Evolutionary conservation across 2,113 vertebrate species (phyloP).

Genomic region (Rhombomys opimus): DNA sequence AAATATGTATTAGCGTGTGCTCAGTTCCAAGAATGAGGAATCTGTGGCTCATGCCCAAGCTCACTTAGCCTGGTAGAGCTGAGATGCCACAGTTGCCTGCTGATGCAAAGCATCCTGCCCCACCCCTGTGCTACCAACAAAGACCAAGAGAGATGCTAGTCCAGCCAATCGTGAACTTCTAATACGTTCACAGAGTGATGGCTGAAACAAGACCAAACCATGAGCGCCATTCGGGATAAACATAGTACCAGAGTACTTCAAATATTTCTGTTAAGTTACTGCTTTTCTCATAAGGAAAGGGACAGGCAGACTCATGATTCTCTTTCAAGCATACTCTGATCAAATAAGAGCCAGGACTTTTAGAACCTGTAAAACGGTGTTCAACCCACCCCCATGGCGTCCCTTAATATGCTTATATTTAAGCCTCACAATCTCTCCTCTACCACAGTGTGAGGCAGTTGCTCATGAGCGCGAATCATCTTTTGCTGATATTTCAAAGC

Average conservation of each 20-base stretch:
- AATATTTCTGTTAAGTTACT: background rate
- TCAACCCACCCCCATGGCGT: background rate
- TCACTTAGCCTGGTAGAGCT: background rate
- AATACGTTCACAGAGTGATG: background rate
- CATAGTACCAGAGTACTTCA: background rate
- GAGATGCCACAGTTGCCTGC: background rate
- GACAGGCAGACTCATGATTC: background rate
- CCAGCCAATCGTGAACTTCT: background rate
- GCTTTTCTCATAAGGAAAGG: background rate
- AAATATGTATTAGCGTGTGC: background rate
- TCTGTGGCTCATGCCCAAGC: background rate
- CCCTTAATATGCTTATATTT: background rate
- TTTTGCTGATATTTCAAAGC: background rate
- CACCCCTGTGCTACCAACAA: background rate
- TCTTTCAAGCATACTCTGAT: background rate
- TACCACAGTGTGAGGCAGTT: background rate
- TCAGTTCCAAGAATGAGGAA: background rate
- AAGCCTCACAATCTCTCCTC: background rate
- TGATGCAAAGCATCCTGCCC: rapidly evolving
- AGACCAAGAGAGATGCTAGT: background rate
- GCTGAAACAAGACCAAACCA: background rate
- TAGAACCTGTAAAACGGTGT: background rate
- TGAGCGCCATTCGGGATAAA: background rate
- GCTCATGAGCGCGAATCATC: background rate
- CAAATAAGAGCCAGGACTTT: background rate